A percentile compares a stretch with the other conserved stretches of the same genome.
Conservation (phyloP, 2,113 vertebrate species). For the Grantiella picta region DNA sequence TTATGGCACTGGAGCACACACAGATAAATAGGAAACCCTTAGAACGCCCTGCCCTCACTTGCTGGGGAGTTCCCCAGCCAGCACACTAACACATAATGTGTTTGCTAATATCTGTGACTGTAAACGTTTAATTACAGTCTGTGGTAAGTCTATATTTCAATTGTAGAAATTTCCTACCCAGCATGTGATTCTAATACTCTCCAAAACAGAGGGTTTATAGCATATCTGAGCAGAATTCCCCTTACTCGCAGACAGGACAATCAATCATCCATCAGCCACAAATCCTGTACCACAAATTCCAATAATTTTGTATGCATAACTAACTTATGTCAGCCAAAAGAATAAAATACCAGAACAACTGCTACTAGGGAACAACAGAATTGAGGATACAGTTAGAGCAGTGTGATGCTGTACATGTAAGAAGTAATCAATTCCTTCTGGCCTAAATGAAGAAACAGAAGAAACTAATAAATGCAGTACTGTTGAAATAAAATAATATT, state of each 20-base stretch:
- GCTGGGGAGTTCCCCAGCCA: background rate
- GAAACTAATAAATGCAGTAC: slow-evolving; percentile 52
- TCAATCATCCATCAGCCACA: background rate
- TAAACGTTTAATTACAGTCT: slow-evolving; percentile 29
- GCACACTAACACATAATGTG: background rate
- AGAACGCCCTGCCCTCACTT: background rate
- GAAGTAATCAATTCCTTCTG: slow-evolving; percentile 51
- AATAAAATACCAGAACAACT: background rate
- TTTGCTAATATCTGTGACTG: slow-evolving; percentile 23
- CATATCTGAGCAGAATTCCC: background rate
- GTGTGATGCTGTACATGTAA: background rate
- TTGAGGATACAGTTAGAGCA: background rate
- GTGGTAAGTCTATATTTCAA: slow-evolving; percentile 14
- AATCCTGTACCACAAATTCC: background rate
- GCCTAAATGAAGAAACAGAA: slow-evolving; percentile 43
- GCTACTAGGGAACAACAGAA: background rate
- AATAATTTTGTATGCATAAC: slow-evolving; percentile 19
- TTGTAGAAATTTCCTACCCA: background rate
- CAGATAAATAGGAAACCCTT: background rate
- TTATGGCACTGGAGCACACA: slow-evolving; percentile 2
- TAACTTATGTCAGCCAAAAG: slow-evolving; percentile 26
- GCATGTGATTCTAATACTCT: slow-evolving; percentile 40
- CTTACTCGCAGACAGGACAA: background rate
- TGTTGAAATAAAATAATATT: slow-evolving; percentile 61
- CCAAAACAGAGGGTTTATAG: slow-evolving; percentile 22